These are phyloP conservation scores for Salvelinus namaycush DNA, from an alignment of 2,113 vertebrate genomes.

Conservation along the genomic window DNA sequence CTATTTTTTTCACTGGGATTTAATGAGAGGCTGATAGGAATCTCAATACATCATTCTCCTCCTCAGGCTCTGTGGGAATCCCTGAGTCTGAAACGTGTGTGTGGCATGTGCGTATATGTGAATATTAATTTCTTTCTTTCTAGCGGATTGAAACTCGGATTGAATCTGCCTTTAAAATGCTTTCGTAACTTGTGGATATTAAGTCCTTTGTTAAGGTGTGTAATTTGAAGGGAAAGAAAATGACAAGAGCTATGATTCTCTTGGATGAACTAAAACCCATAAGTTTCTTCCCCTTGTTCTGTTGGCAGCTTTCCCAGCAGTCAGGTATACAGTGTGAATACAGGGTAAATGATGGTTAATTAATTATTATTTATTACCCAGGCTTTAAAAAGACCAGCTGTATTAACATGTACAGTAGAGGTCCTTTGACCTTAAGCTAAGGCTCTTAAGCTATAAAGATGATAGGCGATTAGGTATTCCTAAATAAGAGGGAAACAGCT, in stretches of 20 bases:
- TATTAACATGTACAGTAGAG: slow-evolving; percentile 18
- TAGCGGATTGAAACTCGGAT: no score
- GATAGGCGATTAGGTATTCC: background rate
- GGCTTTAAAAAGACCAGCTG: slow-evolving; percentile 13
- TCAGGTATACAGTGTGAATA: no score
- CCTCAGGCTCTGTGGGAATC: no score
- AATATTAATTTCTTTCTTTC: no score
- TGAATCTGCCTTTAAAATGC: background rate
- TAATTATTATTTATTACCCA: slow-evolving; percentile 18
- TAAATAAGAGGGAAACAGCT: background rate
- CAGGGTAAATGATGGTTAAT: slow-evolving; percentile 17
- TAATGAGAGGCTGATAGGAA: slow-evolving; percentile 2
- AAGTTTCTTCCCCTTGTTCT: background rate
- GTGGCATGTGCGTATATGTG: no score
- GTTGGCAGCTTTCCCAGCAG: slow-evolving; percentile 13
- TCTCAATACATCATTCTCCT: slow-evolving; percentile 2
- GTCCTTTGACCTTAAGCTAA: slow-evolving; percentile 5
- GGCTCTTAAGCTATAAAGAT: background rate
- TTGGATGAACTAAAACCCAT: slow-evolving; percentile 15
- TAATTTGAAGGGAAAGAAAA: background rate
- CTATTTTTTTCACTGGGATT: slow-evolving; percentile 5
- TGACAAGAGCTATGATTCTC: slow-evolving; percentile 15
- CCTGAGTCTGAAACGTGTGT: background rate
- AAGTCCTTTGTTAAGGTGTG: background rate
- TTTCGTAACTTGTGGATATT: background rate